Percentiles rank a stretch among this genome's conserved stretches.
Evolutionary conservation across 1,140 invertebrate species (phyloP).

Genomic region (Orussus abietinus): DNA sequence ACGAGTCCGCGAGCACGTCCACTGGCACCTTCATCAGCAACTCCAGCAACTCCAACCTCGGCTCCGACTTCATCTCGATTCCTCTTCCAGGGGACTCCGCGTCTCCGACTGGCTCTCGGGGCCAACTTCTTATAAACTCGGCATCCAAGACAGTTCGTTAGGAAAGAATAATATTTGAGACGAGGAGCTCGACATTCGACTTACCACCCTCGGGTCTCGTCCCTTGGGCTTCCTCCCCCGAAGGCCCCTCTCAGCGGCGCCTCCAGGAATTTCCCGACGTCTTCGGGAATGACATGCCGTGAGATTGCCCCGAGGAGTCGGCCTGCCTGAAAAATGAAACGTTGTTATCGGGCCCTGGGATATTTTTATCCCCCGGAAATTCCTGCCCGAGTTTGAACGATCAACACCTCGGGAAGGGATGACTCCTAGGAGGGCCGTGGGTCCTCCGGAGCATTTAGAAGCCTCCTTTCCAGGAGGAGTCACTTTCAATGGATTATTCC

Average conservation of each 20-base stretch:
- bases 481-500: no score
- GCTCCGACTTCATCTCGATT: background rate
- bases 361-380: constrained; percentile 6
- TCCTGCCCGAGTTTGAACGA: background rate
- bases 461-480: no score
- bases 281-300: no score
- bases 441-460: background rate
- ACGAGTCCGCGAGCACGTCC: no score
- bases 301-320: no score
- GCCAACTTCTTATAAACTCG: constrained; percentile 14
- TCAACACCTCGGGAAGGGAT: background rate
- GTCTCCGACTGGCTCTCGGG: background rate
- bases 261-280: constrained; percentile 22
- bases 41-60: background rate
- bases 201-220: background rate
- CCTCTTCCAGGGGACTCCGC: constrained; percentile 6
- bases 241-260: background rate
- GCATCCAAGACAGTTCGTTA: constrained; percentile 23
- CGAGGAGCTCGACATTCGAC: constrained; percentile 7
- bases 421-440: background rate
- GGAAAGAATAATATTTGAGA: constrained; percentile 28
- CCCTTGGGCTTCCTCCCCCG: constrained; percentile 6
- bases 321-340: no score
- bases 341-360: constrained; percentile 7
- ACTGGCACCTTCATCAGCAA: no score